Base-by-base conservation (phyloP, 1,140 invertebrate species). In the Tetragonula clypearis region DNA sequence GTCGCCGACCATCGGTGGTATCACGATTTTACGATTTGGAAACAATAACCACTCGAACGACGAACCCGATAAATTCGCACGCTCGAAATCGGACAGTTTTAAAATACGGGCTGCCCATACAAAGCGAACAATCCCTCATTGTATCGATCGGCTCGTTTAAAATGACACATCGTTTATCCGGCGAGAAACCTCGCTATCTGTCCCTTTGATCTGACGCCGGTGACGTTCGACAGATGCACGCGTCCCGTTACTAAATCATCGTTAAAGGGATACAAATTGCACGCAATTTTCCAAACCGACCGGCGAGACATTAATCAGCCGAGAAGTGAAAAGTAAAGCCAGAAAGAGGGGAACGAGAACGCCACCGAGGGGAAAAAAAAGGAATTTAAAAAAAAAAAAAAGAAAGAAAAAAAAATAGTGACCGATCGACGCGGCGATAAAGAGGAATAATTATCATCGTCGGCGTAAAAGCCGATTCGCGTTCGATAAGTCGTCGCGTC, bases 61-160 rank as follows among this genome's bases (percentile, higher is more conserved):
- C 77, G 69, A 53, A 56, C 60, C 60, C 69, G 80, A 68, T 72
- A 62, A 77, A 88, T 88, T 80, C 81, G 68, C 82, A 88, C 79
- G 65, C 55, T 65, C 66, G 79, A 85, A 81, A 69, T 79, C 60
- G 79, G 56, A 56, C 60, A 56, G 58, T 74, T 69, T 53, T 66
- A 75, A 30, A 49, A 72, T 53, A 76, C 41, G 55, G 17, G 41
- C 6, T 30, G 56, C 14, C 77, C n/a, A 56, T 58, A 87, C 82
- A 79, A 82, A 84, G 75, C 74, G 87, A 77, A 89, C 84, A 85
- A 89, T 89, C 82, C 87, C 26, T 89, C 87, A 88, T 89, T 89
- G 87, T 88, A 86, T 82, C 84, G 87, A 87, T 69, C 56, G 65
- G 60, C 83, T 69, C 66, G 77, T 56, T 77, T 62, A 86, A 88